phyloP scores from a whole-genome alignment of 1,140 invertebrate species.

The Drosophila ficusphila region DNA sequence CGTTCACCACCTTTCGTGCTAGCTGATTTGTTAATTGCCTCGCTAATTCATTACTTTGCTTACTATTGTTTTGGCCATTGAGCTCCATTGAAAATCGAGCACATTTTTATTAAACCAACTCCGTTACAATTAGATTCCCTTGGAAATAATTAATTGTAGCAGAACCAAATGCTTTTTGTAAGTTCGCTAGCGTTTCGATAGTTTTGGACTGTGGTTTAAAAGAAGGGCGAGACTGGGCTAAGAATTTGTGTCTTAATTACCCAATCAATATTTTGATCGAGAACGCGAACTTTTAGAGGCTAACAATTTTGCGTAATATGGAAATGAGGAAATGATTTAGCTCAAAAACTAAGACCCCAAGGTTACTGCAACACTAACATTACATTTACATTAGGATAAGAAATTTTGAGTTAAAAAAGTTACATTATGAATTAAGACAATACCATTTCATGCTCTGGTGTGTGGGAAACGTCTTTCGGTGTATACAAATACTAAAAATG shows the following conservation, averaged over 20 bases:
- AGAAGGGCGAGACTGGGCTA: constrained; percentile 6
- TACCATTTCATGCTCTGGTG: too few species aligned
- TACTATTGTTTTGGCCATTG: constrained; percentile 48
- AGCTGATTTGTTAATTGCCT: constrained; percentile 60
- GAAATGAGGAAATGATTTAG: neutral
- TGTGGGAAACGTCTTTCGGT: too few species aligned
- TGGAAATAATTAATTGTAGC: constrained; percentile 33
- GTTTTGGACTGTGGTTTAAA: neutral
- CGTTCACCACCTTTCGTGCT: constrained; percentile 64
- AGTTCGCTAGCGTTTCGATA: constrained; percentile 9
- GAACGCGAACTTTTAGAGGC: neutral
- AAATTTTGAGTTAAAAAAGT: too few species aligned
- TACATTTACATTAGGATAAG: too few species aligned
- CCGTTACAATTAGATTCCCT: constrained; percentile 39
- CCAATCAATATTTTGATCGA: neutral
- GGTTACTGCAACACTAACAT: too few species aligned
- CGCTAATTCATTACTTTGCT: constrained; percentile 50
- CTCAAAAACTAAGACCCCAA: neutral
- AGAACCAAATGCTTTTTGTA: constrained; percentile 5
- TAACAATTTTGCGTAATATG: neutral
- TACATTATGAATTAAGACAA: too few species aligned
- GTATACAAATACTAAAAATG: too few species aligned
- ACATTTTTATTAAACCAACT: constrained; percentile 24
- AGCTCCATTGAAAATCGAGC: constrained; percentile 52
- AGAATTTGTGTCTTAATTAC: constrained; percentile 14